Evolutionary conservation across 1,140 invertebrate genomes (phyloP), one percentile per base, ranked within the genome.

Genomic region (Euglossa dilemma): DNA sequence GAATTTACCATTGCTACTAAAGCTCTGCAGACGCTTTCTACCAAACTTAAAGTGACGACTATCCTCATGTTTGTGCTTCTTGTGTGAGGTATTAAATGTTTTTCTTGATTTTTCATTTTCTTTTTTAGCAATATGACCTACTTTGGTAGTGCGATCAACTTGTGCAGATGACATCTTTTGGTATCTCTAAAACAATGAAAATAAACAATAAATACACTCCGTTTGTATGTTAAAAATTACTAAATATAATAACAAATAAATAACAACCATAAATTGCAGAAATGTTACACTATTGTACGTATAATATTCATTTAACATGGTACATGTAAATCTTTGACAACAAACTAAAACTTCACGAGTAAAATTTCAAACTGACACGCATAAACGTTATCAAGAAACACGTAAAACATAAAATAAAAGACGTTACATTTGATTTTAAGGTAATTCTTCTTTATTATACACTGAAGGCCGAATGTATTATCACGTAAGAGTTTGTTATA

Each of bases 1-100:
- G 69, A 94, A 94, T 88, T 94, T 95, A 47, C 93, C 92, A 84
- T 92, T 93, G 12, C 92, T 93, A 0, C 93, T 93, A 80, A 95
- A 95, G 89, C 94, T 95, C 78, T 95, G 95, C 8, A 93, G 87
- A n/a, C 95, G 92, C 85, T 95, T 96, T 18, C 95, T 91, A 6
- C 91, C 90, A 79, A 94, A 94, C 66, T 95, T 95, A 72, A 94
- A 94, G 71, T 93, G 91, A 43, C 94, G 84, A 70, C 77, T 89
- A 23, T 95, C 94, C 50, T 95, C 94, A 54, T 94, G 92, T 64
- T 95, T 94, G 57, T 92, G 85, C 71, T 94, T 95, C 23, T 94
- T 94, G 69, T 94, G 88, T 9, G 91, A 90, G 5, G 87, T 66
- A 67, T 90, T 92, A 9, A 91, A 90, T 8, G 86, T 23, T 61